Conservation (phyloP, 2,797 vertebrate species). For the Sternotherus odoratus region DNA sequence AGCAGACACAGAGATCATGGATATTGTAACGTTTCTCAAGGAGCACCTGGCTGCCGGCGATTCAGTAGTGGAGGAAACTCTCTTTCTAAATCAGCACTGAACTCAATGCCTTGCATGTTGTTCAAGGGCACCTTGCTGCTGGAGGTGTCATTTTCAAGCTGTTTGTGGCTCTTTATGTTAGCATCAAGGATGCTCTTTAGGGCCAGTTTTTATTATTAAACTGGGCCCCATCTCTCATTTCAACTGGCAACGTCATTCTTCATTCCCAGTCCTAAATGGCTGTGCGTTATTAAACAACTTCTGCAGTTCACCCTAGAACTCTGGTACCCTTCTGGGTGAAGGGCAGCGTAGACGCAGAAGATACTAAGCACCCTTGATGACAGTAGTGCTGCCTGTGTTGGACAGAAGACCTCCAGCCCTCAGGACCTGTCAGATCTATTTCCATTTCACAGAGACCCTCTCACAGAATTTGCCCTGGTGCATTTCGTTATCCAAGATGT, state of each 20-base stretch:
- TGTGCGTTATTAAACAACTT: background rate
- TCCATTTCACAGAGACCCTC: background rate
- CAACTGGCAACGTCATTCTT: background rate
- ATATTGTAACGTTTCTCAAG: background rate
- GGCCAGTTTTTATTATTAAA: background rate
- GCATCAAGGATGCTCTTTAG: background rate
- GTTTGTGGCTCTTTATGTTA: background rate
- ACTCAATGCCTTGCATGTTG: background rate
- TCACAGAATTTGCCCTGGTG: background rate
- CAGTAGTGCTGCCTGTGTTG: accelerated
- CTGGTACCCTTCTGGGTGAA: background rate
- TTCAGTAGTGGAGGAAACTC: background rate
- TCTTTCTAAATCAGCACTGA: slow-evolving; percentile 2
- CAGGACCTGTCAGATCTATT: background rate
- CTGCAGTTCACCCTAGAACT: accelerated
- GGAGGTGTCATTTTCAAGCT: slow-evolving; percentile 10
- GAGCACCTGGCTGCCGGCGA: background rate
- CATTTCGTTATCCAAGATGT: background rate
- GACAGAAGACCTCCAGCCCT: background rate
- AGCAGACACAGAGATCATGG: background rate
- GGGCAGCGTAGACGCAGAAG: background rate
- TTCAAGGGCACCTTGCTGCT: background rate
- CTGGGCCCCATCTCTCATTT: background rate
- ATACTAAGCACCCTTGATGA: accelerated
- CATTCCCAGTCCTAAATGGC: background rate